Evolutionary conservation across 2,113 vertebrate genomes (phyloP).

Genomic region (Emydocephalus ijimae): DNA sequence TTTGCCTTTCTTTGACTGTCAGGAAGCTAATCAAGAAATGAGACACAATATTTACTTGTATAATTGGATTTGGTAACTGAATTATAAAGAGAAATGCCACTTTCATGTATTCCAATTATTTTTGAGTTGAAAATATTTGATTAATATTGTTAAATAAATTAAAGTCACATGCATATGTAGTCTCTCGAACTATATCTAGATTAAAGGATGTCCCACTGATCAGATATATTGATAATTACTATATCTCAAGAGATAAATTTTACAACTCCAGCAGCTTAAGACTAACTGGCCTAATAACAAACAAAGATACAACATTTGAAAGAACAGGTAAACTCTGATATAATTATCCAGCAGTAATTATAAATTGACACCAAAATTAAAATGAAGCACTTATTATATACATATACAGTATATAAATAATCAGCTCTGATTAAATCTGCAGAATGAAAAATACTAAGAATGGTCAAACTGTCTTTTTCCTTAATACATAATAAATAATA

Average conservation of each 20-base stretch:
- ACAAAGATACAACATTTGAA: not conserved
- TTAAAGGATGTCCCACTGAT: not conserved
- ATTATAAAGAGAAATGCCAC: constrained; percentile 26
- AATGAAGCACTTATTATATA: not conserved
- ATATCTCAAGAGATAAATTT: not conserved
- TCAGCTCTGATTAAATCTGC: not conserved
- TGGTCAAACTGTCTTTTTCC: not conserved
- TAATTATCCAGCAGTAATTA: not conserved
- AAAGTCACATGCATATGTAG: constrained; percentile 19
- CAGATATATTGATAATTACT: constrained; percentile 15
- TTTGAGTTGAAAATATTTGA: constrained; percentile 24
- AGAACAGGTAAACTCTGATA: not conserved
- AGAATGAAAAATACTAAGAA: not conserved
- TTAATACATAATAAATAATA: not conserved
- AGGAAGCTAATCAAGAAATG: not conserved
- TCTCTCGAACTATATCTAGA: constrained; percentile 15
- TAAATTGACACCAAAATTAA: not conserved
- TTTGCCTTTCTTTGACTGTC: rapidly evolving
- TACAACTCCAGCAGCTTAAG: not conserved
- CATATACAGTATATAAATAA: not conserved
- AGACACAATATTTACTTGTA: not conserved
- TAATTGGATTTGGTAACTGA: constrained; percentile 15
- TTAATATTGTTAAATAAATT: constrained; percentile 7
- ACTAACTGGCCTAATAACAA: not conserved
- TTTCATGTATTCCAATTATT: not conserved